Base-by-base conservation (phyloP, 2,888 invertebrate species). In the Agonopterix arenella region DNA sequence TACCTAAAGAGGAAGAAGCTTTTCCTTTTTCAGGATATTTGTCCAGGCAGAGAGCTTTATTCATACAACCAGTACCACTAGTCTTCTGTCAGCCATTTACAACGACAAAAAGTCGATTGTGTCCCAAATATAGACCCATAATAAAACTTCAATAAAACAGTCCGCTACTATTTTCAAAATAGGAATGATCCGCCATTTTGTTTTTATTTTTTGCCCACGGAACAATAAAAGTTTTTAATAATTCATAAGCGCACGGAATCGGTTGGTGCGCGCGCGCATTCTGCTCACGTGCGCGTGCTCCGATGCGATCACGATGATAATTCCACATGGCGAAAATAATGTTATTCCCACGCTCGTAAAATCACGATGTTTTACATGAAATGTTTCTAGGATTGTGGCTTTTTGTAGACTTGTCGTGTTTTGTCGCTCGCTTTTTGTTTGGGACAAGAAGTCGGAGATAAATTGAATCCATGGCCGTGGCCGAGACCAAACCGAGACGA, bases 201-300 rank as follows among this genome's bases (percentile, higher is more conserved):
- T 77, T 73, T 70, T 28, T 72, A 70, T 78, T 84, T 84, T 84
- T 83, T 78, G 73, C 71, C 62, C 60, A 61, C 64, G 67, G 70
- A 72, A 85, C 86, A 86, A 86, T 86, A 88, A 84, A 84, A 78
- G 75, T 74, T 74, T 60, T 85, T 73, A 85, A 88, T 88, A 85
- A 88, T 88, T 85, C 85, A 88, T 88, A 85, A 83, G 84, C 57
- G 65, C 60, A 66, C 64, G 63, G 55, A 9, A 9, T 9, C 40
- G 40, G 40, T n/a, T 9, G 9, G 10, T 40, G 71, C 67, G 68
- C 62, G 56, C 54, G 73, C 68, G 77, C 74, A 80, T 75, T 71
- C 84, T 68, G 59, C 59, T 83, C 84, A 83, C 84, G 84, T 82
- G 81, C 80, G 65, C 60, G 54, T 60, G 63, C 64, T 59, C 60